phyloP scores from a whole-genome alignment of 2,113 vertebrate species.

The Saguinus midas region DNA sequence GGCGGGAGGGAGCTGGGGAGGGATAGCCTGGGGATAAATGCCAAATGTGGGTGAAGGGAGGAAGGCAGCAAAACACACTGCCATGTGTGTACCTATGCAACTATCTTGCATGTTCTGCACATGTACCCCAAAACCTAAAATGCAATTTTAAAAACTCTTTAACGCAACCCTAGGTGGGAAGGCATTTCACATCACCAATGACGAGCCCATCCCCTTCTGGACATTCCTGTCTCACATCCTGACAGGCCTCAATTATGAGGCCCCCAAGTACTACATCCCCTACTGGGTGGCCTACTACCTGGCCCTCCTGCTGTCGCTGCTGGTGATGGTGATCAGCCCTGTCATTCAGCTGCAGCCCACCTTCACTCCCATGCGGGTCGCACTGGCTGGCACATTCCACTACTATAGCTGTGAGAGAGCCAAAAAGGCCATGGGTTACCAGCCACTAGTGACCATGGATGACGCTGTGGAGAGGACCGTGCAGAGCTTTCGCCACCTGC shows the following conservation, averaged over 20 bases:
- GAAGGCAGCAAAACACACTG: too few relatives aligned
- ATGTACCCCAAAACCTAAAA: too few relatives aligned
- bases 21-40: too few relatives aligned
- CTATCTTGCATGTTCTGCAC: too few relatives aligned
- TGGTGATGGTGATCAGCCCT: conserved; percentile 88
- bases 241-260: conserved; percentile 92
- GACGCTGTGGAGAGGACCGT: conserved; percentile 90
- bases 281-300: conserved; percentile 92
- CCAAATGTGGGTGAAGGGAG: too few relatives aligned
- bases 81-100: too few relatives aligned
- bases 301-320: conserved; percentile 89
- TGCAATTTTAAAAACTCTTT: too few relatives aligned
- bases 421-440: conserved; percentile 93
- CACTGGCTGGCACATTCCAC: conserved; percentile 94
- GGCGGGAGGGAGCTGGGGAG: too few relatives aligned
- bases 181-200: conserved; percentile 98
- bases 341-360: conserved; percentile 90
- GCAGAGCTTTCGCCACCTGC: conserved; percentile 91
- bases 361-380: conserved; percentile 96
- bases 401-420: conserved; percentile 96
- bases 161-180: too few relatives aligned
- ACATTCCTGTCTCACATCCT: conserved; percentile 94
- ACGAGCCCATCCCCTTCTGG: conserved; percentile 96
- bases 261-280: conserved; percentile 93
- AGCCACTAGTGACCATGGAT: conserved; percentile 89